Base-by-base conservation (phyloP, 2,888 invertebrate genomes). In the Malthinus flaveolus region DNA sequence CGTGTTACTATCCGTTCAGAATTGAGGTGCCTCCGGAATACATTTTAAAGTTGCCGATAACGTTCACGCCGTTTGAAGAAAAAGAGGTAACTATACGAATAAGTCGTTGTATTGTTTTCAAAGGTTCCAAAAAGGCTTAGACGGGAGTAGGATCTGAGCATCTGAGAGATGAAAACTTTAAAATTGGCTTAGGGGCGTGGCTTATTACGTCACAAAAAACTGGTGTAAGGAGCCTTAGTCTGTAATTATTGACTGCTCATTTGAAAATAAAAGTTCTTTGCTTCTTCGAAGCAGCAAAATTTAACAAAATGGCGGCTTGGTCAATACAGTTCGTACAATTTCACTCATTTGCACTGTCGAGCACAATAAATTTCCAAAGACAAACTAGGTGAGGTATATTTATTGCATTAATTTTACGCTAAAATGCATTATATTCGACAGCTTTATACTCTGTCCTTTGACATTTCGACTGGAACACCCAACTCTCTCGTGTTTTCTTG, bases 381-480 rank as follows among this genome's bases (percentile, higher is more conserved):
- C 23, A 23, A 5, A 23, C 2, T 23, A 23, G 3, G 5, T 23
- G 2, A 2, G 5, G 2, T 3, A 2, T 23, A 23, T 23, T 23
- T 23, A 23, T 23, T 23, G 5, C 23, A 23, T 3, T 3, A 23
- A 23, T 23, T 23, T 23, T 23, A 5, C 12, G 1, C 54, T 57
- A 64, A 47, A 68, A 69, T 7, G 61, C 13, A 45, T 63, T 68
- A 49, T 70, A 71, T 12, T 49, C 54, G 1, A 56, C 49, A 12
- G 57, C 60, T 35, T 67, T 68, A 58, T 68, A 70, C 31, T 71
- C 66, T 3, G 63, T 44, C 34, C 77, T 63, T 3, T 67, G 56
- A 4, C 61, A 59, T 48, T 68, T 75, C 2, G 75, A 73, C 48
- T 70, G 56, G 64, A 78, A 78, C 8, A 76, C 70, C 69, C 73